Evolutionary conservation across 1,140 invertebrate species (phyloP).

Genomic region (Marisa cornuarietis): DNA sequence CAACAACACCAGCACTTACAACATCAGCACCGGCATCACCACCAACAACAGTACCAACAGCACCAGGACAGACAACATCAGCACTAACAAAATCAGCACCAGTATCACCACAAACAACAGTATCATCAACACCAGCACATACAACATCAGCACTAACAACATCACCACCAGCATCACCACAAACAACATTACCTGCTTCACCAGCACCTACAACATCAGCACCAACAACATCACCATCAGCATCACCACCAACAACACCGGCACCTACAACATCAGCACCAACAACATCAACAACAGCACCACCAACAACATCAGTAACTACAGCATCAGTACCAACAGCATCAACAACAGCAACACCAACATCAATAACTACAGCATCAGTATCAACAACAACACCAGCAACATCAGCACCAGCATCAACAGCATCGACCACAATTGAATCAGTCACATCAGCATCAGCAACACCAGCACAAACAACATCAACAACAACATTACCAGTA

Average conservation of each 20-base stretch:
- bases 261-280: background rate
- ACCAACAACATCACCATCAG: too few species aligned
- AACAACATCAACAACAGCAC: background rate
- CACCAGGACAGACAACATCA: too few species aligned
- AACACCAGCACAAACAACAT: background rate
- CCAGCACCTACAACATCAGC: too few species aligned
- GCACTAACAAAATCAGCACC: too few species aligned
- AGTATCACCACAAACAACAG: too few species aligned
- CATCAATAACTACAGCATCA: background rate
- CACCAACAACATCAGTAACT: background rate
- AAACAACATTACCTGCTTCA: too few species aligned
- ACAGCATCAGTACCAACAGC: background rate
- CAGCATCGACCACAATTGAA: background rate
- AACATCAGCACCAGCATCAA: background rate
- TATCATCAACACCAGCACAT: too few species aligned
- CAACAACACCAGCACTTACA: too few species aligned
- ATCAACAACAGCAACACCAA: background rate
- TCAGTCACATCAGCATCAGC: background rate
- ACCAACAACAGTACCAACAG: too few species aligned
- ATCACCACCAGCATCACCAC: too few species aligned
- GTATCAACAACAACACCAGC: background rate
- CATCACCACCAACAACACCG: background rate
- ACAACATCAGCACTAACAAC: too few species aligned
- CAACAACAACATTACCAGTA: constrained; percentile 3
- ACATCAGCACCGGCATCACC: too few species aligned